A percentile compares a stretch with the other conserved stretches of the same genome.
These are phyloP conservation scores for Augochlorella aurata DNA, from an alignment of 2,888 invertebrate species.

Conservation along the genomic window DNA sequence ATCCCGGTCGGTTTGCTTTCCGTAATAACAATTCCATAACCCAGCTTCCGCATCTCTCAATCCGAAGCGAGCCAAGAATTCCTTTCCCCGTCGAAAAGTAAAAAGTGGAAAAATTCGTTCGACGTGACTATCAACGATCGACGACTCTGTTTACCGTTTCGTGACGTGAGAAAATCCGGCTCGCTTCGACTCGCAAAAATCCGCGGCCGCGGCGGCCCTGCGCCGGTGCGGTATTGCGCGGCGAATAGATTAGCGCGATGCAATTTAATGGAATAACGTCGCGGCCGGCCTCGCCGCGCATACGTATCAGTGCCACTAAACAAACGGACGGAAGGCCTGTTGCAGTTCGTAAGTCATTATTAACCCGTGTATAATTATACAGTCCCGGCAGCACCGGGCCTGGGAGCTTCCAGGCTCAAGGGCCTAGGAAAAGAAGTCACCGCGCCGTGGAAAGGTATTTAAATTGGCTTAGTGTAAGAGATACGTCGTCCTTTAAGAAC, in stretches of 20 bases:
- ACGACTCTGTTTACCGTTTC: conserved; percentile 5
- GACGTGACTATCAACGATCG: conserved; percentile 26
- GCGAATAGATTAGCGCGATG: conserved; percentile 56
- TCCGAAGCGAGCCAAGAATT: neutral
- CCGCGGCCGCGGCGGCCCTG: neutral
- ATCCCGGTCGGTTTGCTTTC: neutral
- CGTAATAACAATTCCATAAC: neutral
- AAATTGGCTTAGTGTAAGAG: conserved; percentile 66
- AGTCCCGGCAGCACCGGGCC: conserved; percentile 18
- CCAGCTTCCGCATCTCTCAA: neutral
- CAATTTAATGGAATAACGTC: conserved; percentile 60
- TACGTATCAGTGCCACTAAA: conserved; percentile 61
- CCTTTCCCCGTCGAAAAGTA: neutral
- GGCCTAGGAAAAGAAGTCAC: conserved; percentile 53
- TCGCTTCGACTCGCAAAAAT: neutral
- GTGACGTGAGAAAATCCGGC: conserved; percentile 30
- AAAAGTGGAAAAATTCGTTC: conserved; percentile 12
- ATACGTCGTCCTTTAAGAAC: conserved; percentile 62
- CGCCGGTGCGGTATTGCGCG: conserved; percentile 37
- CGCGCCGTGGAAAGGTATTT: conserved; percentile 64
- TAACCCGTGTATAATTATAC: conserved; percentile 70
- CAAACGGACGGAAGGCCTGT: conserved; percentile 59
- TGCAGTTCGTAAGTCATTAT: conserved; percentile 69
- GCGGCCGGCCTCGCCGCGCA: conserved; percentile 35
- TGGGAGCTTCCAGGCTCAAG: conserved; percentile 40